Evolutionary conservation across 2,888 invertebrate genomes (phyloP).

Genomic region (Atethmia centrago): DNA sequence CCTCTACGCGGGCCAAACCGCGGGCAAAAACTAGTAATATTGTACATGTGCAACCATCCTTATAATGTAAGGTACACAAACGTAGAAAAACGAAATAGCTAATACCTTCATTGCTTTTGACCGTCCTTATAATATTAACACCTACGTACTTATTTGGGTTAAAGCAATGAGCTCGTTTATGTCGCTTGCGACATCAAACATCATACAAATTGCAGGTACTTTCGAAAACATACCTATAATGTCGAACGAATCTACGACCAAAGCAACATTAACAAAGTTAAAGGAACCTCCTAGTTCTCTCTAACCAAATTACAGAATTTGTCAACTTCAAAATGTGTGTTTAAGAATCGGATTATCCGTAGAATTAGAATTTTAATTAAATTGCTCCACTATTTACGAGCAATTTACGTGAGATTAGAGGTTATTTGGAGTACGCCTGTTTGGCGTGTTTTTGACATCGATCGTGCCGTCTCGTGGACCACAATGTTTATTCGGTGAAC

Average conservation of each 20-base stretch:
- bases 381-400: conserved; percentile 73
- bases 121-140: too few species aligned
- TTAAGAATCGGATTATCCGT: conserved; percentile 67
- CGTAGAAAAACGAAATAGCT: too few species aligned
- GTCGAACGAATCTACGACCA: background rate
- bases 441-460: conserved; percentile 79
- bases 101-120: too few species aligned
- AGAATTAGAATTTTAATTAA: conserved; percentile 76
- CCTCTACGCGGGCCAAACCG: too few species aligned
- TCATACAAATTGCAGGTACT: background rate
- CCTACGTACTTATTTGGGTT: too few species aligned
- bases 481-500: conserved; percentile 82
- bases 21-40: too few species aligned
- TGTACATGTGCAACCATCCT: background rate
- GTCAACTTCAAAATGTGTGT: conserved; percentile 61
- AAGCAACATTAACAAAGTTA: conserved; percentile 16
- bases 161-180: background rate
- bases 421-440: conserved; percentile 73
- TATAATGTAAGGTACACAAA: background rate
- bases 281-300: conserved; percentile 16
- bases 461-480: conserved; percentile 76
- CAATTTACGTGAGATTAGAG: conserved; percentile 78
- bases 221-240: background rate
- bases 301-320: conserved; percentile 42
- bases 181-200: background rate